Evolutionary conservation across 1,140 invertebrate species (phyloP).

Genomic region (Drosophila kepulauana): DNA sequence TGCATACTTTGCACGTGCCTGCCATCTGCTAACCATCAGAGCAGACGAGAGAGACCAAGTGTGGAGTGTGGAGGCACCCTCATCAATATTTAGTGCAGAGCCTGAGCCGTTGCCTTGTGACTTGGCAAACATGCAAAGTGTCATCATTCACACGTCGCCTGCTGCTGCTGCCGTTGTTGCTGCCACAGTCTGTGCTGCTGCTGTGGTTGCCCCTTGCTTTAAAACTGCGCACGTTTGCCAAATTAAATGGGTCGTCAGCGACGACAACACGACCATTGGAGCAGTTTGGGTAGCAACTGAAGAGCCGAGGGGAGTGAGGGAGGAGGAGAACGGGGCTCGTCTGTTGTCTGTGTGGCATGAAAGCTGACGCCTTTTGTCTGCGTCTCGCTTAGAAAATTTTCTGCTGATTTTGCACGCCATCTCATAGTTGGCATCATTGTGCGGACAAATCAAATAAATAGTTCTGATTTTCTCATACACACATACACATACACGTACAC

Average conservation of each 20-base stretch:
- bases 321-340: too few relatives aligned
- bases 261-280: conserved; percentile 13
- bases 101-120: conserved; percentile 53
- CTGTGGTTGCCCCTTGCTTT: conserved; percentile 55
- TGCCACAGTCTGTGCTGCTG: conserved; percentile 17
- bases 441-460: conserved; percentile 81
- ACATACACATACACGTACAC: conserved; percentile 10
- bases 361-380: conserved; percentile 65
- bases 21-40: conserved; percentile 42
- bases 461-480: conserved; percentile 65
- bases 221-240: conserved; percentile 83
- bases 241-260: conserved; percentile 81
- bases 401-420: conserved; percentile 75
- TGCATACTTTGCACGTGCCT: conserved; percentile 78
- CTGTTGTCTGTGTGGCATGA: neutral
- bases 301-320: neutral
- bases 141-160: conserved; percentile 82
- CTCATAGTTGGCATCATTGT: conserved; percentile 80
- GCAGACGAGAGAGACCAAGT: conserved; percentile 1
- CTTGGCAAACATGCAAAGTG: conserved; percentile 83
- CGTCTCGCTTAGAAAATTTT: conserved; percentile 63
- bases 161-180: conserved; percentile 34
- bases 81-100: conserved; percentile 80
- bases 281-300: conserved; percentile 14
- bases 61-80: conserved; percentile 40